phyloP scores from a whole-genome alignment of 2,113 vertebrate species.

The Gadus chalcogrammus region DNA sequence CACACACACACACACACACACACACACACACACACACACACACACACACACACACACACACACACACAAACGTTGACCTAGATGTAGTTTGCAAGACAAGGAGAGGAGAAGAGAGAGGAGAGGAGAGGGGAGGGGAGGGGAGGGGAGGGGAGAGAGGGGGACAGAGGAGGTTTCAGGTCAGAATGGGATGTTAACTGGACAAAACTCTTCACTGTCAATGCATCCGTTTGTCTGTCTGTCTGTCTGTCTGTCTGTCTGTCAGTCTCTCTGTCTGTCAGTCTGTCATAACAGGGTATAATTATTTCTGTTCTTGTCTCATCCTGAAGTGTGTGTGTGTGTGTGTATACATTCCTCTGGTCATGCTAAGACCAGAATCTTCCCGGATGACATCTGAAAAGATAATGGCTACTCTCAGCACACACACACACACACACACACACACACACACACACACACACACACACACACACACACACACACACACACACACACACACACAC shows the following conservation, averaged over 20 bases:
- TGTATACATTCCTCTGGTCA: background rate
- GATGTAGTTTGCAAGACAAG: background rate
- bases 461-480: background rate
- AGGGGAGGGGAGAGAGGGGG: background rate
- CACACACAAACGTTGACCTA: too few relatives aligned
- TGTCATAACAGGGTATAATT: too few relatives aligned
- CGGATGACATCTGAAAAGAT: conserved; percentile 5
- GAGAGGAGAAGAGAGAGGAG: background rate
- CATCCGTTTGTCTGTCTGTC: too few relatives aligned
- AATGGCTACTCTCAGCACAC: background rate
- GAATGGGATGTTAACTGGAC: too few relatives aligned
- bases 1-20: too few relatives aligned
- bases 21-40: too few relatives aligned
- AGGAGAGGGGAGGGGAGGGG: background rate
- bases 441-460: background rate
- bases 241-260: too few relatives aligned
- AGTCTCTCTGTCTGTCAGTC: too few relatives aligned
- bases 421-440: background rate
- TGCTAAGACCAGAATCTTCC: background rate
- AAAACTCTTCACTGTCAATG: too few relatives aligned
- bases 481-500: background rate
- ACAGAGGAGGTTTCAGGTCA: background rate
- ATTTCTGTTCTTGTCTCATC: background rate
- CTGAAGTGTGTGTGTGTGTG: background rate
- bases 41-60: too few relatives aligned